These are phyloP conservation scores for Chalcosyrphus nemorum DNA, from an alignment of 2,888 invertebrate genomes.

Conservation along the genomic window DNA sequence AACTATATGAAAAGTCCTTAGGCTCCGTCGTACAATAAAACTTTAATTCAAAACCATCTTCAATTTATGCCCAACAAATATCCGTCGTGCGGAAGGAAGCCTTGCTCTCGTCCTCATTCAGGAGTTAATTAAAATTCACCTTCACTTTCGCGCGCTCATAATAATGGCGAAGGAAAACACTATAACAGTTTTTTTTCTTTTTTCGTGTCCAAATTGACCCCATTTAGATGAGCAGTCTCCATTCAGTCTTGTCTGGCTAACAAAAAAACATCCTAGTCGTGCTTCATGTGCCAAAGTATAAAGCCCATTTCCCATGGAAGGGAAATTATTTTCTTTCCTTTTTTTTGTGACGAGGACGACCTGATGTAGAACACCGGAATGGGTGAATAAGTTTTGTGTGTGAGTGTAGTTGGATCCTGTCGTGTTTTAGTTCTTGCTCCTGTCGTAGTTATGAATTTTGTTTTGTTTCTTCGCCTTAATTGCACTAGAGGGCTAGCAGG, in stretches of 20 bases:
- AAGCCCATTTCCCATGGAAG: conserved; percentile 11
- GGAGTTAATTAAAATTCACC: conserved; percentile 66
- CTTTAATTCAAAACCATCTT: conserved; percentile 50
- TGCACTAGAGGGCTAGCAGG: too few relatives aligned
- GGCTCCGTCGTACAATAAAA: conserved; percentile 41
- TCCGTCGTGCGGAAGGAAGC: conserved; percentile 6
- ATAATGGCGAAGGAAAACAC: conserved; percentile 36
- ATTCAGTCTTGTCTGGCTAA: conserved; percentile 53
- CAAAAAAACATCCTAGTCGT: neutral
- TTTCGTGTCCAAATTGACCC: conserved; percentile 55
- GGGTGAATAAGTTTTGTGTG: neutral
- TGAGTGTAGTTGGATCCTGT: neutral
- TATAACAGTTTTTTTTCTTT: too few relatives aligned
- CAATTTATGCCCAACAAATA: conserved; percentile 39
- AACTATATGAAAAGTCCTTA: neutral
- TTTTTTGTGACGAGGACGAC: too few relatives aligned
- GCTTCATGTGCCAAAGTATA: neutral
- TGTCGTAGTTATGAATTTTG: neutral
- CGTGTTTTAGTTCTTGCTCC: neutral
- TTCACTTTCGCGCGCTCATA: conserved; percentile 25
- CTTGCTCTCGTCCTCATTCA: conserved; percentile 25
- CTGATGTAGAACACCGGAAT: neutral
- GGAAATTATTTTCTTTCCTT: conserved; percentile 29
- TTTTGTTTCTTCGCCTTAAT: neutral
- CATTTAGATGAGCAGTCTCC: conserved; percentile 42